Base-by-base conservation (phyloP, 1,140 invertebrate genomes). In the Caerostris extrusa region DNA sequence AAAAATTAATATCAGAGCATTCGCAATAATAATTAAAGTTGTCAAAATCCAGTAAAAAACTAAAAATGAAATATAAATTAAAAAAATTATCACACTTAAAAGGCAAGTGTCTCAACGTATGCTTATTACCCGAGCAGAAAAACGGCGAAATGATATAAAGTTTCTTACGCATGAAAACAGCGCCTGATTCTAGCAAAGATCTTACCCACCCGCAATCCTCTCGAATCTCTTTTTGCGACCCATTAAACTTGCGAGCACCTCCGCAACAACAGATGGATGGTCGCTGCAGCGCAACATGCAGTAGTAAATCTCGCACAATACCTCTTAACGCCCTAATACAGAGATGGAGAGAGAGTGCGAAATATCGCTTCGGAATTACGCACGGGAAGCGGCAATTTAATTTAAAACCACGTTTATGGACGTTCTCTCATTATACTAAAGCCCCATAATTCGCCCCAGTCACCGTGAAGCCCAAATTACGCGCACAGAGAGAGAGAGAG, bases 381-480 rank as follows among this genome's bases (percentile, higher is more conserved):
- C 87, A 67, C 53, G 8, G 87, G 61, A 61, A 56, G 87, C 50
- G 61, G 87, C 87, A 89, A 89, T 89, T 89, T 89, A 89, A 89
- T 89, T 89, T 89, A 89, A 89, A 89, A 89, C 87, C 64, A 56
- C 87, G 87, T 89, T 89, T 89, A 89, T 89, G 87, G 87, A 61
- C 61, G 57, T 89, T 53, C 67, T 17, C 87, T 89, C 87, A 89
- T 89, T 89, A 89, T 71, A 55, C 64, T 89, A 89, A 89, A 71
- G 64, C 67, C 64, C 87, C 87, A 71, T 89, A 89, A 89, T 69
- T 89, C 87, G 50, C 53, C 86, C 14, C 50, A 61, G 57, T 88
- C 86, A 61, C 57, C 60, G 58, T 77, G 71, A 77, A 77, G 71
- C 34, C 34, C 34, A 77, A 77, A 77, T 77, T 77, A 77, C 71